Evolutionary conservation across 2,888 invertebrate species (phyloP), one percentile per base, ranked within the genome.

Genomic region (Lacanobia oleracea): DNA sequence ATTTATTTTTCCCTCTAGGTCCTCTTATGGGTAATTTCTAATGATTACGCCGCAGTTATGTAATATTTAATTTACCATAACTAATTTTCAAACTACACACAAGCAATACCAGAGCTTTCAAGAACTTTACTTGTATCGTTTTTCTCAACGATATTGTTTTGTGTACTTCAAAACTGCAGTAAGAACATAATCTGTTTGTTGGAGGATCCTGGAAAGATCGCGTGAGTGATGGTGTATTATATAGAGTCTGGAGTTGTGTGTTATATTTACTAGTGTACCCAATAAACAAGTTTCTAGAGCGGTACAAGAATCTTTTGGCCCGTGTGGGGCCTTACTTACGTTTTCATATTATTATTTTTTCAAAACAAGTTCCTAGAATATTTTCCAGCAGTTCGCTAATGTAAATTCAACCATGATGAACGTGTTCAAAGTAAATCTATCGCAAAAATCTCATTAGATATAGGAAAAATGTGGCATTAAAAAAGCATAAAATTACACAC

Each of bases 401-500:
- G 27, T 27, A 27, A 27, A 27, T 27, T 1, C 3, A 1, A 53
- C 5, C 18, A 33, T 16, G 1, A 16, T 33, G 18, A 9, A 56
- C 2, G 10, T 33, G 10, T 18, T 56, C 10, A 56, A 33, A 33
- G 10, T 33, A 33, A 16, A 18, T 12, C n/a, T n/a, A 59, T 14
- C 5, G 37, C 7, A 21, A 59, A 59, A 59, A 21, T 23, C 16
- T 59, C 4, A 27, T 57, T n/a, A 9, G 16, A 14, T 53, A 12
- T 21, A 43, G 51, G 9, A 27, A n/a, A 21, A 43, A 48, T 1
- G 7, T 27, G 9, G 45, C 14, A 50, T 43, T 60, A 65, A 56
- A 51, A 60, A 54, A 37, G 9, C 57, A 63, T 73, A 51, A 72
- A 61, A 53, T n/a, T 27, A 53, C 50, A 67, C 57, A 53, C 37